These are phyloP conservation scores for Trachelus iudaicus DNA, from an alignment of 2,888 invertebrate species.

Conservation along the genomic window DNA sequence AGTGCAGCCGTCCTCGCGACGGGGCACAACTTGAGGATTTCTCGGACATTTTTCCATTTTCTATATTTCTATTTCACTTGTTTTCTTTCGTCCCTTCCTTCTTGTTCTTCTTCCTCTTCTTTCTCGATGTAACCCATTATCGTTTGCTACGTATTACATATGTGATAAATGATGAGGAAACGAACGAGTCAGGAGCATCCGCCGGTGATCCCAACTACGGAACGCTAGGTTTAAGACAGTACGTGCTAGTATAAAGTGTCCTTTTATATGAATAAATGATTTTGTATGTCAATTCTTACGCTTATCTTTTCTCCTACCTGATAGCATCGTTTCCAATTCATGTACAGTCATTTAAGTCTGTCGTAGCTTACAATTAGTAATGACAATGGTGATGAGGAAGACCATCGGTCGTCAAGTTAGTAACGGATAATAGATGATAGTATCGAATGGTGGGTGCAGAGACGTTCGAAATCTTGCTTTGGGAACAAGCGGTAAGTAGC, in stretches of 20 bases:
- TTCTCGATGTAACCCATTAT: slow-evolving; percentile 22
- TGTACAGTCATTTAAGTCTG: too few species aligned
- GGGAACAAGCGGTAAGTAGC: too few species aligned
- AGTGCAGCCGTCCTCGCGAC: neutral
- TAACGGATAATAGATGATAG: too few species aligned
- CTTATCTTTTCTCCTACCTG: too few species aligned
- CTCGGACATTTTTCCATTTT: slow-evolving; percentile 23
- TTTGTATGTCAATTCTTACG: slow-evolving; percentile 51
- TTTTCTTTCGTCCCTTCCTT: slow-evolving; percentile 1
- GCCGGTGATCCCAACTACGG: slow-evolving; percentile 48
- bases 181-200: slow-evolving; percentile 42
- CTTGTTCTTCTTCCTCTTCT: slow-evolving; percentile 16
- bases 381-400: too few species aligned
- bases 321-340: too few species aligned
- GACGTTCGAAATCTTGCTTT: too few species aligned
- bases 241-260: slow-evolving; percentile 63
- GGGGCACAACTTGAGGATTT: slow-evolving; percentile 8
- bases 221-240: slow-evolving; percentile 54
- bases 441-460: too few species aligned
- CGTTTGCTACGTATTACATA: slow-evolving; percentile 52
- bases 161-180: slow-evolving; percentile 56
- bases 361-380: too few species aligned
- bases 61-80: slow-evolving; percentile 4
- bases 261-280: slow-evolving; percentile 63
- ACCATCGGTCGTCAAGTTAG: too few species aligned